These are phyloP conservation scores for Lomographa bimaculata DNA, from an alignment of 2,888 invertebrate genomes.

Conservation along the genomic window DNA sequence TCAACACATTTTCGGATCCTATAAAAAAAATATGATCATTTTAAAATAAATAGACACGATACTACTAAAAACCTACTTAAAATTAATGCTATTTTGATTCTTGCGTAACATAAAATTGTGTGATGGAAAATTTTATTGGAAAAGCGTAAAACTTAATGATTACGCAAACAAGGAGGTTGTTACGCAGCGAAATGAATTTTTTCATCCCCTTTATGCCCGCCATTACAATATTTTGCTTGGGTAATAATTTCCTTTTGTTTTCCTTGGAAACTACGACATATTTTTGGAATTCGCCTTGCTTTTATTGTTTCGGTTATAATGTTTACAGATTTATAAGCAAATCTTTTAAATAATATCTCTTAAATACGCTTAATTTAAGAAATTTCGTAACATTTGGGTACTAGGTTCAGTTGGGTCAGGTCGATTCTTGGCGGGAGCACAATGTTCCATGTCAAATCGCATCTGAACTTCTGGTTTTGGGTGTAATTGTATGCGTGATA, in stretches of 20 bases:
- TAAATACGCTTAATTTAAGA: too few species aligned
- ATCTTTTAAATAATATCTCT: slow-evolving; percentile 7
- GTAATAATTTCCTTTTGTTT: slow-evolving; percentile 29
- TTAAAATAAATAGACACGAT: too few species aligned
- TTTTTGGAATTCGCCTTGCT: slow-evolving; percentile 17
- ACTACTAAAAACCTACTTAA: slow-evolving; percentile 12
- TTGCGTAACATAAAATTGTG: slow-evolving; percentile 28
- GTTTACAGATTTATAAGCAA: slow-evolving; percentile 12
- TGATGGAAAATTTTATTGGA: slow-evolving; percentile 44
- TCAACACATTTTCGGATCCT: too few species aligned
- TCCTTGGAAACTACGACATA: slow-evolving; percentile 23
- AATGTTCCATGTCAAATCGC: too few species aligned
- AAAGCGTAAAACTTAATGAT: slow-evolving; percentile 42
- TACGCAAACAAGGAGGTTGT: slow-evolving; percentile 33
- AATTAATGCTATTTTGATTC: slow-evolving; percentile 17
- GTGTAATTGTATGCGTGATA: too few species aligned
- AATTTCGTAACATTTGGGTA: too few species aligned
- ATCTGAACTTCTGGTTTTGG: too few species aligned
- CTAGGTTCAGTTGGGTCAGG: too few species aligned
- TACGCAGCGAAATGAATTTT: slow-evolving; percentile 34
- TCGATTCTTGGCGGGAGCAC: too few species aligned
- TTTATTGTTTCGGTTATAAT: slow-evolving; percentile 10
- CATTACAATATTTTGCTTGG: slow-evolving; percentile 34
- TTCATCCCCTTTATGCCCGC: slow-evolving; percentile 31
- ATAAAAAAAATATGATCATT: too few species aligned